Percentiles rank a stretch among this genome's conserved stretches.
These are phyloP conservation scores for Lepus timidus DNA, from an alignment of 2,113 vertebrate species.

Conservation along the genomic window DNA sequence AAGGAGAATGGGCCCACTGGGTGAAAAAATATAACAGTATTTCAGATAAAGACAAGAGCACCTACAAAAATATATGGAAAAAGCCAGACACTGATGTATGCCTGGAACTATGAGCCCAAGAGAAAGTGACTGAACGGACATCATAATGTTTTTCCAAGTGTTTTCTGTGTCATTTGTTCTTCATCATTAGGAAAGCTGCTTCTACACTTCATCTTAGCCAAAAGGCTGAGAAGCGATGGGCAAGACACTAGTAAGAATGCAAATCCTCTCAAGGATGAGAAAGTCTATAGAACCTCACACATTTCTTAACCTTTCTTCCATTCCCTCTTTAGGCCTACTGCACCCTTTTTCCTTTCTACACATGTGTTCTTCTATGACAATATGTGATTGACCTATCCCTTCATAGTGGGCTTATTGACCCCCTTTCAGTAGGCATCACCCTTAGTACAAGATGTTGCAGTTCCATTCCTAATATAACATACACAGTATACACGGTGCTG, in stretches of 20 bases:
- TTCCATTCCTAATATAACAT: background rate
- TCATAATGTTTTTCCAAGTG: background rate
- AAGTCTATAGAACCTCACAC: background rate
- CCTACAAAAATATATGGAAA: background rate
- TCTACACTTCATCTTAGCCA: too few species aligned
- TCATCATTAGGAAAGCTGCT: background rate
- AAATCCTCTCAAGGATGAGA: background rate
- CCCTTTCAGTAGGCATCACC: background rate
- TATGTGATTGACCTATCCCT: background rate
- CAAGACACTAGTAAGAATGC: too few species aligned
- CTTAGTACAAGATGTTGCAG: background rate
- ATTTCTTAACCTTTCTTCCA: background rate
- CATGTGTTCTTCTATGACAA: background rate
- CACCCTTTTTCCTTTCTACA: background rate
- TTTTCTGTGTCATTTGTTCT: background rate
- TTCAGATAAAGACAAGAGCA: background rate
- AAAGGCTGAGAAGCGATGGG: too few species aligned
- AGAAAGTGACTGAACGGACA: too few species aligned
- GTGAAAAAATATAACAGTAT: background rate
- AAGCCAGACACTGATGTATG: background rate
- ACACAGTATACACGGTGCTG: background rate
- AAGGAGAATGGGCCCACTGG: background rate
- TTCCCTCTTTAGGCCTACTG: background rate
- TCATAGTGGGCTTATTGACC: background rate
- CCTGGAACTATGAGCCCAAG: background rate